Base-by-base conservation (phyloP, 1,140 invertebrate genomes). In the Aphaenogaster floridana region DNA sequence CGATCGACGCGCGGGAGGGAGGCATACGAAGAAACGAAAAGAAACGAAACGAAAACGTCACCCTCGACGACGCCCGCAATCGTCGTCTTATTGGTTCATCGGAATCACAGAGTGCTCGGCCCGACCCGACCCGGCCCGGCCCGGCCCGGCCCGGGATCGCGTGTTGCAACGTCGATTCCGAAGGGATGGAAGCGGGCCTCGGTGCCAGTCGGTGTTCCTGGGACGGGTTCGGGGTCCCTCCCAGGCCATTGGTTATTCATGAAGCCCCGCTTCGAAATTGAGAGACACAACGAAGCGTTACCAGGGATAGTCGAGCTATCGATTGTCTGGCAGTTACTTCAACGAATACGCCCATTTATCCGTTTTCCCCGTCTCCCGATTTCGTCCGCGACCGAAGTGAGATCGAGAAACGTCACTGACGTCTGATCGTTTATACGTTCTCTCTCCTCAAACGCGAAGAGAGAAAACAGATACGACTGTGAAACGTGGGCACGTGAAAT, bases 241-340 rank as follows among this genome's bases (percentile, higher is more conserved):
- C 90, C 90, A 90, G 92, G 88, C 91, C 93, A 94, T 94, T 94
- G 93, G 92, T 93, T 95, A 94, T 95, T 94, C 94, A 94, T 94
- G 93, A 94, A 94, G 91, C 93, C 87, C 74, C 88, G 69, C 86
- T 92, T 69, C 93, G 90, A 94, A 94, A 95, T 95, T 95, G 93
- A 95, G 94, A 94, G 93, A 94, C 93, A 94, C 94, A 93, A 92
- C 93, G 93, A 94, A 94, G 92, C 93, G 90, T 90, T 92, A 92
- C 87, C 68, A 79, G 78, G 86, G 45, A 91, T 91, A 92, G 92
- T 91, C 92, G 89, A 93, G 90, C 91, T 94, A 95, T 95, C 93
- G 94, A 95, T 95, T 95, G 93, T 93, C 92, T 94, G 93, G 91
- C 93, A 93, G 93, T 94, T 94, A 93, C 92, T 92, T 92, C 92